Evolutionary conservation across 2,113 vertebrate genomes (phyloP).

Genomic region (Triplophysa siluroides): DNA sequence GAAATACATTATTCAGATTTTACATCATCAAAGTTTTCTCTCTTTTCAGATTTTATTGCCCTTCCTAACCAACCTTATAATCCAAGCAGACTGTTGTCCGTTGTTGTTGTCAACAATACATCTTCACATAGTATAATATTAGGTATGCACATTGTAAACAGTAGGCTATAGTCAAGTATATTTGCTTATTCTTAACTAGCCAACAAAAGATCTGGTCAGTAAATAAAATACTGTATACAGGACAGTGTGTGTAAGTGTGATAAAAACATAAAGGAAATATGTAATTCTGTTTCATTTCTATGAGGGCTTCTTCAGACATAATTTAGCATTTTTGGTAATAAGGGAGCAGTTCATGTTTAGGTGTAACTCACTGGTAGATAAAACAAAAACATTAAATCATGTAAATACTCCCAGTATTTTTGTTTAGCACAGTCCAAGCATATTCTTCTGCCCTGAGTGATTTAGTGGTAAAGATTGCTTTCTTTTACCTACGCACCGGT

Average conservation of each 20-base stretch:
- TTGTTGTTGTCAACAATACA: background rate
- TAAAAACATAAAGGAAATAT: background rate
- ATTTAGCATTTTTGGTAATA: slow-evolving; percentile 9
- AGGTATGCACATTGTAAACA: background rate
- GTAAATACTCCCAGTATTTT: background rate
- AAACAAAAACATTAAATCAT: background rate
- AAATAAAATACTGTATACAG: background rate
- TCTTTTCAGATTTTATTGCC: slow-evolving; percentile 74
- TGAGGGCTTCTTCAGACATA: background rate
- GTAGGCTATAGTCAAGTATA: background rate
- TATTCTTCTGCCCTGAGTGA: too few relatives aligned
- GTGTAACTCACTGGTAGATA: background rate
- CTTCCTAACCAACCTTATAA: slow-evolving; percentile 80
- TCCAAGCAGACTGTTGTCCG: slow-evolving; percentile 67
- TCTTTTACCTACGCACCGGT: background rate
- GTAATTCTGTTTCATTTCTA: background rate
- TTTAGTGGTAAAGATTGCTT: background rate
- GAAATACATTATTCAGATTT: too few relatives aligned
- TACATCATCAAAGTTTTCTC: background rate
- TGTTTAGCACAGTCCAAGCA: background rate
- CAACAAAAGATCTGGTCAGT: background rate
- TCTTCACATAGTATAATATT: background rate
- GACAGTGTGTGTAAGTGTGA: background rate
- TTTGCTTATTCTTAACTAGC: background rate
- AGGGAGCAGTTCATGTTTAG: background rate